Base-by-base conservation (phyloP, 2,113 vertebrate genomes). In the Vireo altiloquus region DNA sequence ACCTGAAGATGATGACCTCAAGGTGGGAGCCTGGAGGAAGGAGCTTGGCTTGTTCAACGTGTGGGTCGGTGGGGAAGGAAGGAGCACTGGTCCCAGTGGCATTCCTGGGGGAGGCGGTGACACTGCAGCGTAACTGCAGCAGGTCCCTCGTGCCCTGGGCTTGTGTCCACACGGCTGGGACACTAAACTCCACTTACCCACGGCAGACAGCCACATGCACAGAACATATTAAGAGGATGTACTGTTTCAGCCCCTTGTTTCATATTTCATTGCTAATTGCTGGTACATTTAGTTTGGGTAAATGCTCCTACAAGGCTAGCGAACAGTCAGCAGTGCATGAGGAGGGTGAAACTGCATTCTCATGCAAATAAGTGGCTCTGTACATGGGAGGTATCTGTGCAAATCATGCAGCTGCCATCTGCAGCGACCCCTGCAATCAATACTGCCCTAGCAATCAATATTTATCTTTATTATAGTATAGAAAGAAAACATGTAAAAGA, bases 361-460 rank as follows among this genome's bases (percentile, higher is more conserved):
- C 76, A 87, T 95, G 95, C 69, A 93, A 95, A 91, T 76, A 54
- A 69, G 40, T 16, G 30, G 40, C 50, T 2, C 84, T 64, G 54
- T 87, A 80, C 27, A 47, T 23, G 50, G 77, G 46, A 92, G 87
- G 23, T 74, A 91, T 92, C 72, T 91, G 86, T 95, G 83, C 82
- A 96, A 95, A 97, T 96, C 91, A 75, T 89, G 92, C 90, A 96
- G 94, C 94, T 94, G 94, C 94, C 89, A 92, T 94, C 92, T 92
- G 70, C 75, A 84, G 54, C 1, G 13, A 91, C 85, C 87, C 30
- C 22, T 89, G 90, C 92, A 96, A 94, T 96, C 96, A 94, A 87
- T 97, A 95, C 23, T 82, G 49, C 60, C 94, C 47, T 60, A 89
- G 63, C 84, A 91, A 90, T 97, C 92, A 93, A 96, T 94, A 91